Evolutionary conservation across 1,140 invertebrate genomes (phyloP).

Genomic region (Caenorhabditis tropicalis): DNA sequence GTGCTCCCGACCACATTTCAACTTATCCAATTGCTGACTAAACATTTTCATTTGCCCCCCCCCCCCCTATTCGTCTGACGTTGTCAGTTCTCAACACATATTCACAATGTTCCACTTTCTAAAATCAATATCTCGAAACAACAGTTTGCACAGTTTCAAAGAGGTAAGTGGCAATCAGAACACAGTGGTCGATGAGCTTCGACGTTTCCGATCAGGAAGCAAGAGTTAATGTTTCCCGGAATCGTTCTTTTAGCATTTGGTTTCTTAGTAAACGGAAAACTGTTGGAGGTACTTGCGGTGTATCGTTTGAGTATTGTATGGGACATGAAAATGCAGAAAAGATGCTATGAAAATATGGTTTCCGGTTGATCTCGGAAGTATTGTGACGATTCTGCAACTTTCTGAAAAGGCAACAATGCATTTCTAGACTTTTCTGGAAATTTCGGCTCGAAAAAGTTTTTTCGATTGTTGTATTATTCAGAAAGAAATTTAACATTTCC

Average conservation of each 20-base stretch:
- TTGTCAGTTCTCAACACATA: not conserved
- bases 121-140: not conserved
- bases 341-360: no score
- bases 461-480: no score
- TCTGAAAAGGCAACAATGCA: no score
- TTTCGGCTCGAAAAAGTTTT: no score
- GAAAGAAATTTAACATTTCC: no score
- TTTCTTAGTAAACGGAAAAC: not conserved
- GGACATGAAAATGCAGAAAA: no score
- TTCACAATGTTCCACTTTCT: slow-evolving; percentile 25
- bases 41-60: not conserved
- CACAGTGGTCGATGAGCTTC: not conserved
- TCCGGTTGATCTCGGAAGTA: no score
- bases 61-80: not conserved
- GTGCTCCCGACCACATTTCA: slow-evolving; percentile 27
- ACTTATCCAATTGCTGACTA: slow-evolving; percentile 17
- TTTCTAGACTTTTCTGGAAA: no score
- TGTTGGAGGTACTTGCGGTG: no score
- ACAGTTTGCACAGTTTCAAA: slow-evolving; percentile 34
- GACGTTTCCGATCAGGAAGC: not conserved
- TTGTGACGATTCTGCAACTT: no score
- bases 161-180: not conserved
- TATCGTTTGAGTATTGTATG: no score
- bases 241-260: not conserved
- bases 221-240: not conserved